Base-by-base conservation (phyloP, 2,888 invertebrate genomes). In the Chalcis sispes region DNA sequence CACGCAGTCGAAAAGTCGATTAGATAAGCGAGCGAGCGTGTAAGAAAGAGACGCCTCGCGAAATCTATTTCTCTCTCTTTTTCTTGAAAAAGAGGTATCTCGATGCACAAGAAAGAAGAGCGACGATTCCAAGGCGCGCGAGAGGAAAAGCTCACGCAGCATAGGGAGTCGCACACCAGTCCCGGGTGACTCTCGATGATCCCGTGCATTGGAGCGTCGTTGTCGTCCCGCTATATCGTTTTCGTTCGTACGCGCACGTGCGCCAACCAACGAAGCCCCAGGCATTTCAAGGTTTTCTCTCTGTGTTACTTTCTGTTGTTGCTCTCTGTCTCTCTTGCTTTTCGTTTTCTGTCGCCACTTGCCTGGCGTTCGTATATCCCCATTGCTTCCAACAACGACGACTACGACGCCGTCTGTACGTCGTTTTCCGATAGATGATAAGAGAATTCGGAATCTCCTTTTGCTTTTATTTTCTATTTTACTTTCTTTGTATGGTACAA, bases 261-360 rank as follows among this genome's bases (percentile, higher is more conserved):
- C n/a, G n/a, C n/a, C n/a, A n/a, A 23, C 42, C 25, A 27, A 4
- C 15, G 65, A 70, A 75, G 75, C 75, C 64, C 59, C 32, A 40
- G 59, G 70, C 70, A 75, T 70, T 75, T 75, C 70, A 65, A 71
- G 70, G 70, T 36, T 75, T 75, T 71, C 71, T 59, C 65, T 62
- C 29, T 1, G 7, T 27, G n/a, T n/a, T n/a, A n/a, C n/a, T n/a
- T n/a, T 32, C 2, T n/a, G n/a, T 20, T 46, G 52, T 10, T 42
- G 27, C 13, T 70, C 46, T 64, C 29, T 40, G 15, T 50, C 36
- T 32, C 23, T 29, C 23, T 54, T 27, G 32, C 54, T 15, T 29
- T 18, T 59, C 32, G 27, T 18, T 25, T 25, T 66, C 18, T 25
- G 32, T 50, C 20, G 18, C 3, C n/a, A 23, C 56, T 56, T n/a